phyloP scores from a whole-genome alignment of 2,113 vertebrate species.

The Solea senegalensis region DNA sequence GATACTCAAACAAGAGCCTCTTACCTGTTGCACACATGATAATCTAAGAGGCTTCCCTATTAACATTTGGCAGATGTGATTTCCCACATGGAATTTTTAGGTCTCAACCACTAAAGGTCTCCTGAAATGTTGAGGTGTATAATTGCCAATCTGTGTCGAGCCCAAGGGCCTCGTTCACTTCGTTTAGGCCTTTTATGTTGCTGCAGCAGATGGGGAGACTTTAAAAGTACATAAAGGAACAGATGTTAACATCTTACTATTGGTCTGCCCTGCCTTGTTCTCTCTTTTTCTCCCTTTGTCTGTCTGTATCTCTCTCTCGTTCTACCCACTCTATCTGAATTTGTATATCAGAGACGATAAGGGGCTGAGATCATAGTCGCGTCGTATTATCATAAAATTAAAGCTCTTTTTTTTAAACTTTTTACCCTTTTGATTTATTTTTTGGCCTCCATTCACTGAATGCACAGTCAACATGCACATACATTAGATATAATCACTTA shows the following conservation, averaged over 20 bases:
- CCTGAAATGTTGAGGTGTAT: constrained; percentile 57
- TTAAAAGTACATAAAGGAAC: constrained; percentile 63
- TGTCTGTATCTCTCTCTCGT: background rate
- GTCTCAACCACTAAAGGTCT: constrained; percentile 51
- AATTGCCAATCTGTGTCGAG: constrained; percentile 61
- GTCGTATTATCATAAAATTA: background rate
- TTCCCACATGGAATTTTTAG: constrained; percentile 49
- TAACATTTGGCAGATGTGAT: constrained; percentile 63
- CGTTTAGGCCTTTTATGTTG: constrained; percentile 51
- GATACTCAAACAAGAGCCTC: constrained; percentile 9
- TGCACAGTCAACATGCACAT: constrained; percentile 31
- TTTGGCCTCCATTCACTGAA: constrained; percentile 24
- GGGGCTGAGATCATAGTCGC: background rate
- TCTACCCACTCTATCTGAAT: constrained; percentile 7
- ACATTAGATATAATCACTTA: constrained; percentile 59
- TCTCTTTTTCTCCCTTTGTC: constrained; percentile 1
- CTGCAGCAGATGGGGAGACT: constrained; percentile 55
- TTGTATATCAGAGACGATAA: constrained; percentile 21
- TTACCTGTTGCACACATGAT: constrained; percentile 54
- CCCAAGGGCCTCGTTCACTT: constrained; percentile 59
- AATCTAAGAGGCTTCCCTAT: constrained; percentile 24
- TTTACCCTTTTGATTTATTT: background rate
- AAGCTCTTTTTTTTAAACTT: background rate
- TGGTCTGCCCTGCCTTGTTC: constrained; percentile 24
- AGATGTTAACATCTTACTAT: constrained; percentile 60